Percentiles rank a stretch among this genome's conserved stretches.
phyloP scores from a whole-genome alignment of 2,797 vertebrate genomes.

The Sebastes diaconus region DNA sequence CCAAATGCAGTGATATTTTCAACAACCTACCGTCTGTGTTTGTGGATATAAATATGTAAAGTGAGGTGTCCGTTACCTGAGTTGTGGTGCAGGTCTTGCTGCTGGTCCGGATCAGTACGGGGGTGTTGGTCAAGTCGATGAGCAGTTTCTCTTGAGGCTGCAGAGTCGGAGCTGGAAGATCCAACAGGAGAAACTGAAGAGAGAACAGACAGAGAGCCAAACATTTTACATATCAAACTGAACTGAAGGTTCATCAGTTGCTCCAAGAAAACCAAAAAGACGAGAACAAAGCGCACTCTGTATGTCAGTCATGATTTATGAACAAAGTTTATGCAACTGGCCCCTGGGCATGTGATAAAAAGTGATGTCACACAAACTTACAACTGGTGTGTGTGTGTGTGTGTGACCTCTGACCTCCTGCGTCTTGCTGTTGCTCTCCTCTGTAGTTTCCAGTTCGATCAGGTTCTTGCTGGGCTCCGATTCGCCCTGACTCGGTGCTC shows the following conservation, averaged over 20 bases:
- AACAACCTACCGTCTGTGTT: background rate
- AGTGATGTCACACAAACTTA: background rate
- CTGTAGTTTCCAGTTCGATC: slow-evolving; percentile 25
- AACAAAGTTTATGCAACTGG: background rate
- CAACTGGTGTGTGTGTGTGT: background rate
- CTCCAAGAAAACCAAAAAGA: background rate
- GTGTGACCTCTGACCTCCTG: slow-evolving; percentile 59
- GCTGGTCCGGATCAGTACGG: slow-evolving; percentile 76
- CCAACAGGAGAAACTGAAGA: slow-evolving; percentile 84
- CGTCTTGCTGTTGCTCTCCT: slow-evolving; percentile 41
- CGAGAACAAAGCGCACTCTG: background rate
- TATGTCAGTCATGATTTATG: background rate
- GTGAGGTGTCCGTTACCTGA: slow-evolving; percentile 40
- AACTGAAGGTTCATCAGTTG: background rate
- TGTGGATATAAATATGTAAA: background rate
- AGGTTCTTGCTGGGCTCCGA: slow-evolving; percentile 10
- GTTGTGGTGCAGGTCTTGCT: slow-evolving; percentile 37
- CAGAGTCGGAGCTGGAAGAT: slow-evolving; percentile 69
- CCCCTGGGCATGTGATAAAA: background rate
- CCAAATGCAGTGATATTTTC: background rate
- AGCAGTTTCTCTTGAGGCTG: slow-evolving; percentile 83
- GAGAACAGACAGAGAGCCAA: background rate
- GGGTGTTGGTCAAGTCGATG: slow-evolving; percentile 92
- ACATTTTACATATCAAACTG: background rate
- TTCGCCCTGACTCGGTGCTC: background rate